Evolutionary conservation across 1,140 invertebrate genomes (phyloP), one percentile per base, ranked within the genome.

Genomic region (Agrypnia vestita): DNA sequence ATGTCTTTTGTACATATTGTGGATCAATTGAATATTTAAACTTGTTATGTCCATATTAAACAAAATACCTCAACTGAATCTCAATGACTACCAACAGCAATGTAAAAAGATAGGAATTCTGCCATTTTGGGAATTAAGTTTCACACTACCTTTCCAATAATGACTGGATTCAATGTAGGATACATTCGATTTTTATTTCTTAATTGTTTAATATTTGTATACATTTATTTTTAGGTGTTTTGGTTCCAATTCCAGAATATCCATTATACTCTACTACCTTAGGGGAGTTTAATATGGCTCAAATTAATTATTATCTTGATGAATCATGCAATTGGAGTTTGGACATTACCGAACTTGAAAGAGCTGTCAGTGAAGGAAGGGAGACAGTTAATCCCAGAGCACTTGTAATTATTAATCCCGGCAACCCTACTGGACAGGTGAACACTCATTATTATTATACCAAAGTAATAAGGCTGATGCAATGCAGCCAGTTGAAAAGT

Each of bases 161-260:
- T 4, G 11, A 15, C n/a, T n/a, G n/a, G n/a, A n/a, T n/a, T n/a
- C n/a, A n/a, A n/a, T n/a, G n/a, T 51, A 51, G 8, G 8, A 51
- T 51, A 51, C 49, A 51, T 15, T 51, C n/a, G n/a, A 51, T 15
- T 12, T 3, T 67, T 13, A 44, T 67, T 13, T 13, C 43, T 1
- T 56, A 1, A 61, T 7, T 15, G 44, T 72, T 9, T 51, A 51
- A 13, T 51, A 9, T 35, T 3, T 1, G 25, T 15, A 51, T 1
- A 21, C 15, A 61, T 49, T 49, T 67, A 11, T 46, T 72, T 84
- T 87, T 93, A 79, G 96, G 97, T 61, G 93, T 99, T 0, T 94
- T 99, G 95, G 95, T 99, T 81, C 98, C 98, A 0, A 99, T 99
- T 86, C 98, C 98, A 0, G 98, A 99, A 86, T 99, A 99, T 90